Evolutionary conservation across 2,113 vertebrate species (phyloP).

Genomic region (Catharus minimus): DNA sequence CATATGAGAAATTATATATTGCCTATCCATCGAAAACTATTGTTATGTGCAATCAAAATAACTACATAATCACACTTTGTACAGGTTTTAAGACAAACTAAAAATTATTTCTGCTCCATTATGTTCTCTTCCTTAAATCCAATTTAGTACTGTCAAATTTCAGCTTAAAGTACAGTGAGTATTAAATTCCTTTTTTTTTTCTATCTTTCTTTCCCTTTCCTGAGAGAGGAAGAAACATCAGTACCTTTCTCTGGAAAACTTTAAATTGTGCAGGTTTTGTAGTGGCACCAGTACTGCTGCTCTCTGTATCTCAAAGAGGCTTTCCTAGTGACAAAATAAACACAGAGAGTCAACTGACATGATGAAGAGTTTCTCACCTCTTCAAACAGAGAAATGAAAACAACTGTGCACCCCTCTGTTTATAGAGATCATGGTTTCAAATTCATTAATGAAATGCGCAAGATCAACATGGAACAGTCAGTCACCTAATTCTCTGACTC

Average conservation of each 20-base stretch:
- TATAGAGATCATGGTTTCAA: neutral
- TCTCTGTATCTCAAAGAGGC: neutral
- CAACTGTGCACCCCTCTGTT: neutral
- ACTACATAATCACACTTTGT: neutral
- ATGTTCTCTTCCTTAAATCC: neutral
- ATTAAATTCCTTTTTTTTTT: neutral
- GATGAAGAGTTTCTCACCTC: neutral
- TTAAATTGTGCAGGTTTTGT: neutral
- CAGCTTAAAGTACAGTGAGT: neutral
- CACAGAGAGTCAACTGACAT: neutral
- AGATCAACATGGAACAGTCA: neutral
- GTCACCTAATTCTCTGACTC: neutral
- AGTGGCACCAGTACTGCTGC: neutral
- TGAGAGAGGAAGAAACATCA: neutral
- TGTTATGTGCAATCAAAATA: neutral
- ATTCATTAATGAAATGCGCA: neutral
- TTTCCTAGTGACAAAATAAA: neutral
- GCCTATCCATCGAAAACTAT: neutral
- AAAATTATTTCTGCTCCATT: neutral
- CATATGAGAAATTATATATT: neutral
- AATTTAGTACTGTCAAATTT: neutral
- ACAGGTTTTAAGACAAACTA: neutral
- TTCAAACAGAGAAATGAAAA: neutral
- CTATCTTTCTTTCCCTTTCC: neutral
- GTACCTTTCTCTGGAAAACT: neutral